Conservation (phyloP, 2,113 vertebrate genomes). For the Scatophagus argus region DNA sequence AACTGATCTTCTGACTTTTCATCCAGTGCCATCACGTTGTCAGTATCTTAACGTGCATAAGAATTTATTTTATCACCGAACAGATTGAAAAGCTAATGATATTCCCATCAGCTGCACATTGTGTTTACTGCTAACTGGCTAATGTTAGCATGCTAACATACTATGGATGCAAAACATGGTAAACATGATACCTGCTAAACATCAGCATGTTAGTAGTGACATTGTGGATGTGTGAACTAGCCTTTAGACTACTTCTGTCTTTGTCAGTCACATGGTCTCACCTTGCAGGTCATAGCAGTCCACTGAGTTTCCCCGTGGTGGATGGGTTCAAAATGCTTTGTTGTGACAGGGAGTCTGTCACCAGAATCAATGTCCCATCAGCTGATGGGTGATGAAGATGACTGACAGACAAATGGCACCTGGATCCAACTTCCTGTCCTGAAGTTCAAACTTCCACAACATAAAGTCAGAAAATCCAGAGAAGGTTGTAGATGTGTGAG, state of each 20-base stretch:
- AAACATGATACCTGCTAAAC: too few relatives aligned
- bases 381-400: not conserved
- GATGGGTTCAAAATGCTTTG: not conserved
- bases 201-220: too few relatives aligned
- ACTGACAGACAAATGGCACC: not conserved
- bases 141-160: too few relatives aligned
- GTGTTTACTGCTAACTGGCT: too few relatives aligned
- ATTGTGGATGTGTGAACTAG: too few relatives aligned
- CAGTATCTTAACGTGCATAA: too few relatives aligned
- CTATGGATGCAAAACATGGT: too few relatives aligned
- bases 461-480: not conserved
- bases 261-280: constrained; percentile 2
- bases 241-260: not conserved
- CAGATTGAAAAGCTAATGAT: too few relatives aligned
- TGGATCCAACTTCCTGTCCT: constrained; percentile 35
- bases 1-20: too few relatives aligned
- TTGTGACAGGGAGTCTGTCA: not conserved
- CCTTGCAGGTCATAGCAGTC: not conserved
- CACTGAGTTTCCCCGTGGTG: not conserved
- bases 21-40: too few relatives aligned
- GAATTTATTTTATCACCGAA: too few relatives aligned
- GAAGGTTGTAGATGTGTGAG: constrained; percentile 21
- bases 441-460: not conserved
- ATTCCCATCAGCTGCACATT: too few relatives aligned
- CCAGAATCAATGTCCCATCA: not conserved